Percentiles rank a stretch among this genome's conserved stretches.
Evolutionary conservation across 2,888 invertebrate species (phyloP).

Genomic region (Meiosimyza decipiens): DNA sequence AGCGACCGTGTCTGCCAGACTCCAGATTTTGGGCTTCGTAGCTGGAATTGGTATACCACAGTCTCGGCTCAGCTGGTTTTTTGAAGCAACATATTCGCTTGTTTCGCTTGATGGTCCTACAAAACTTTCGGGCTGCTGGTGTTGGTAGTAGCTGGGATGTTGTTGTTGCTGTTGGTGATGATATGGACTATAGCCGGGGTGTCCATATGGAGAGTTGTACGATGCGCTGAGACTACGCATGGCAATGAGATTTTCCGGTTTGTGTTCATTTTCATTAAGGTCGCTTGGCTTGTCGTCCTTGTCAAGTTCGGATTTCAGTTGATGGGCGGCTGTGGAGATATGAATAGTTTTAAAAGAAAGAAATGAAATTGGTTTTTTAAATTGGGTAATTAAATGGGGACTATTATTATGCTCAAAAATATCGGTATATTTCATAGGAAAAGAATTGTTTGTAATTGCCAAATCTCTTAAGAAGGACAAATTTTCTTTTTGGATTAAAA

Average conservation of each 20-base stretch:
- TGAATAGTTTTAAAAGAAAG: no score
- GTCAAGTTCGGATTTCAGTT: conserved; percentile 73
- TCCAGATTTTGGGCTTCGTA: conserved; percentile 95
- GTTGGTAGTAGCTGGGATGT: conserved; percentile 64
- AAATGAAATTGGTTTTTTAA: conserved; percentile 39
- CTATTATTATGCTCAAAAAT: no score
- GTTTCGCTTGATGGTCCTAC: conserved; percentile 74
- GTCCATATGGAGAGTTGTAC: conserved; percentile 50
- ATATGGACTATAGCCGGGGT: conserved; percentile 52
- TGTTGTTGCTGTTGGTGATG: conserved; percentile 71
- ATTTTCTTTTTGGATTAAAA: no score
- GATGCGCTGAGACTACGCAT: conserved; percentile 47
- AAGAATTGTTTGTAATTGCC: no score
- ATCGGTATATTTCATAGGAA: no score
- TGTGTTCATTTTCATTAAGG: conserved; percentile 81
- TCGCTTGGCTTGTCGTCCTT: conserved; percentile 75
- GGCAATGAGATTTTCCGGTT: conserved; percentile 68
- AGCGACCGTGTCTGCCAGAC: conserved; percentile 91
- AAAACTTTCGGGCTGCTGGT: conserved; percentile 48
- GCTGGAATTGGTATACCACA: conserved; percentile 90
- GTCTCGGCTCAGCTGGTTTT: conserved; percentile 74
- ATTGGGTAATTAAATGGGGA: no score
- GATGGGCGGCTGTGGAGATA: conserved; percentile 53
- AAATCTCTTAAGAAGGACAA: no score
- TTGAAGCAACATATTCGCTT: conserved; percentile 69